phyloP scores from a whole-genome alignment of 2,113 vertebrate genomes.

The Crotalus tigris region DNA sequence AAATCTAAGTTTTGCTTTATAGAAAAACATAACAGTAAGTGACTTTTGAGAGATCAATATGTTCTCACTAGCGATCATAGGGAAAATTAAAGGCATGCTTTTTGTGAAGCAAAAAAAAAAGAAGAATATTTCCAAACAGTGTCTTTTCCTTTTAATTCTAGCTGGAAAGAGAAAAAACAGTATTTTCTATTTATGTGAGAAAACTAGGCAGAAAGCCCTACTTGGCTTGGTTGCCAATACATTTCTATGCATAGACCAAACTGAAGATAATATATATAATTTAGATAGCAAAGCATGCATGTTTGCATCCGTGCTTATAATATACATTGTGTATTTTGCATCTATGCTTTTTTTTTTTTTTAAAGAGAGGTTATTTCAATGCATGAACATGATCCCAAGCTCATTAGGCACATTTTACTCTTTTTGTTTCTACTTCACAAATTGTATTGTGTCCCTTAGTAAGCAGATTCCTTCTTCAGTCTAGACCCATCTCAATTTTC shows the following conservation, averaged over 20 bases:
- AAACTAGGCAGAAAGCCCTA: constrained; percentile 21
- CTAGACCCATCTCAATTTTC: background rate
- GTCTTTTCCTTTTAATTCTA: constrained; percentile 20
- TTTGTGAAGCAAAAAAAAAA: constrained; percentile 38
- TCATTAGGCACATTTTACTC: constrained; percentile 30
- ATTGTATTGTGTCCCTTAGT: background rate
- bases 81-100: constrained; percentile 13
- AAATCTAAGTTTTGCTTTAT: constrained; percentile 30
- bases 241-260: constrained; percentile 49
- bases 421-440: constrained; percentile 23
- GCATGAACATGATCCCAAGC: constrained; percentile 11
- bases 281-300: constrained; percentile 31
- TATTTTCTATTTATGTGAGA: constrained; percentile 39
- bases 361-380: constrained; percentile 35
- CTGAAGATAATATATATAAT: constrained; percentile 55
- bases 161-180: constrained; percentile 3
- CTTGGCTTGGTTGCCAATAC: constrained; percentile 27
- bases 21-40: constrained; percentile 43
- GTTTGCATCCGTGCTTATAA: constrained; percentile 29
- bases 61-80: constrained; percentile 17
- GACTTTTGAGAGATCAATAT: constrained; percentile 39
- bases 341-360: constrained; percentile 30
- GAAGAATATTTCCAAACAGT: constrained; percentile 28
- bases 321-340: constrained; percentile 37
- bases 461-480: background rate